A percentile compares a stretch with the other conserved stretches of the same genome.
phyloP scores from a whole-genome alignment of 2,888 invertebrate genomes.

The Altica lythri region DNA sequence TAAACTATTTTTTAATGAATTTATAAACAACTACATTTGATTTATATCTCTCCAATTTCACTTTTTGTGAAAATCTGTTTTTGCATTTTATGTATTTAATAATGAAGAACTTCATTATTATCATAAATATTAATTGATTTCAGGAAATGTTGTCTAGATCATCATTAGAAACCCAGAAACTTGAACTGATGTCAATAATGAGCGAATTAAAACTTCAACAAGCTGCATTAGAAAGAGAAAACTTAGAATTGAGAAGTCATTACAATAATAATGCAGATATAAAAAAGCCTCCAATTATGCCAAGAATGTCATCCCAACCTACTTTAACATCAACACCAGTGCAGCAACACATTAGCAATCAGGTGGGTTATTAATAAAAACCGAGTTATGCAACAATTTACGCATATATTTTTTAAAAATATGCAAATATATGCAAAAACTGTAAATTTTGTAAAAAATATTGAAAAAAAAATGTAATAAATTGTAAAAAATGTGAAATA shows the following conservation, averaged over 20 bases:
- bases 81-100: neutral
- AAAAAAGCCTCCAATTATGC: constrained; percentile 51
- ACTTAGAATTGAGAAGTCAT: constrained; percentile 71
- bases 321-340: constrained; percentile 56
- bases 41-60: too few relatives aligned
- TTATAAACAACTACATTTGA: too few relatives aligned
- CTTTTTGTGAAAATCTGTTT: neutral
- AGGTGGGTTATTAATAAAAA: too few relatives aligned
- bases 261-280: constrained; percentile 49
- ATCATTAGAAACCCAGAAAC: constrained; percentile 90
- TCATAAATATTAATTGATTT: constrained; percentile 13
- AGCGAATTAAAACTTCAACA: constrained; percentile 89
- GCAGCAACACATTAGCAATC: constrained; percentile 53
- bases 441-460: too few relatives aligned
- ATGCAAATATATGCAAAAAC: too few relatives aligned
- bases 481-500: too few relatives aligned
- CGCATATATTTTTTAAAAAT: too few relatives aligned
- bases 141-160: constrained; percentile 87
- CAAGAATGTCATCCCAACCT: constrained; percentile 55
- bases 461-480: too few relatives aligned
- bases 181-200: constrained; percentile 90
- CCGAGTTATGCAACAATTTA: too few relatives aligned
- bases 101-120: neutral
- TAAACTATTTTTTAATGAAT: too few relatives aligned
- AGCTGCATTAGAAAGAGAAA: constrained; percentile 85